phyloP scores from a whole-genome alignment of 2,888 invertebrate genomes.

The Polydesmus complanatus region DNA sequence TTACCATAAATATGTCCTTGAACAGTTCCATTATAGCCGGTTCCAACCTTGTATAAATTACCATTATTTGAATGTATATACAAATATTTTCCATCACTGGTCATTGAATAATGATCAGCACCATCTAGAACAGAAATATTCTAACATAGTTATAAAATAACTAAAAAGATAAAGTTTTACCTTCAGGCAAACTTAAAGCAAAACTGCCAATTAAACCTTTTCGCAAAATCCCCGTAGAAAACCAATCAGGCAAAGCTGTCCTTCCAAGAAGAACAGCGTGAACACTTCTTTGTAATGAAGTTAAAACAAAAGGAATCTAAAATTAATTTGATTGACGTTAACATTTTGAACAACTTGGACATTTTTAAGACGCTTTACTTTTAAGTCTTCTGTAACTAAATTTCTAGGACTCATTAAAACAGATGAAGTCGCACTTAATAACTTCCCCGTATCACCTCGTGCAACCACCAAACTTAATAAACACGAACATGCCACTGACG shows the following conservation, averaged over 20 bases:
- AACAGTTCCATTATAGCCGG: conserved; percentile 83
- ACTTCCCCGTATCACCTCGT: conserved; percentile 79
- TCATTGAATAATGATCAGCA: conserved; percentile 37
- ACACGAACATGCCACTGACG: conserved; percentile 80
- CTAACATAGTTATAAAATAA: background rate
- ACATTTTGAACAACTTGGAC: conserved; percentile 1
- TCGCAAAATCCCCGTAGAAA: conserved; percentile 70
- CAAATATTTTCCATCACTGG: conserved; percentile 78
- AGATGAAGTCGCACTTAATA: conserved; percentile 71
- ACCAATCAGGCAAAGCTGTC: conserved; percentile 71
- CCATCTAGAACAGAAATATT: background rate
- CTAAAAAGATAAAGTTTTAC: conserved; percentile 6
- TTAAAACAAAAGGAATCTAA: conserved; percentile 69
- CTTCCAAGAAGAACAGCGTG: conserved; percentile 75
- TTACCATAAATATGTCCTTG: conserved; percentile 77
- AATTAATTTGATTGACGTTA: conserved; percentile 17
- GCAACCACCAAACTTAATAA: conserved; percentile 83
- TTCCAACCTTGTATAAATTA: conserved; percentile 82
- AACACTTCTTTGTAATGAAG: conserved; percentile 72
- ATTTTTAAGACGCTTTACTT: conserved; percentile 38
- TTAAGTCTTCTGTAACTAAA: conserved; percentile 63
- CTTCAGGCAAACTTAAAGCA: conserved; percentile 20
- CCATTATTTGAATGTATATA: conserved; percentile 65
- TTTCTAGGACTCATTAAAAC: conserved; percentile 70
- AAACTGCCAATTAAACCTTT: conserved; percentile 27